Evolutionary conservation across 2,888 invertebrate species (phyloP).

Genomic region (Cataglyphis livida): DNA sequence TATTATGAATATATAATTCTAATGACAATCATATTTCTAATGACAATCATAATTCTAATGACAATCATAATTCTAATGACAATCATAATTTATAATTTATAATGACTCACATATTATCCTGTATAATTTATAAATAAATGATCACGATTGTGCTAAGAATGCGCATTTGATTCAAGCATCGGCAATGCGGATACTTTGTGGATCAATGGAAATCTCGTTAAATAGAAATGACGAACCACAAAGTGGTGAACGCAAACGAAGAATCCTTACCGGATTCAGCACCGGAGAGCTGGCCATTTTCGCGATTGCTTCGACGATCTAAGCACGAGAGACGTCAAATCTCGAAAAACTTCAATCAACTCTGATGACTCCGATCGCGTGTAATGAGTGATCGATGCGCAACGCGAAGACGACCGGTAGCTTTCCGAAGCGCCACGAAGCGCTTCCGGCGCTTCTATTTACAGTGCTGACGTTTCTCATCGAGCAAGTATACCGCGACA

Average conservation of each 20-base stretch:
- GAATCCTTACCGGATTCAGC: slow-evolving; percentile 82
- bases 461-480: slow-evolving; percentile 79
- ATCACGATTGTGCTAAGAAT: neutral
- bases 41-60: neutral
- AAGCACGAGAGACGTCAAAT: neutral
- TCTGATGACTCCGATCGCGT: neutral
- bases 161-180: neutral
- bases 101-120: too few species aligned
- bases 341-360: neutral
- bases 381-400: slow-evolving; percentile 41
- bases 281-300: slow-evolving; percentile 81
- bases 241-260: neutral
- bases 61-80: neutral
- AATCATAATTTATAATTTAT: neutral
- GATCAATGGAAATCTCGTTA: slow-evolving; percentile 59
- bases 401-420: slow-evolving; percentile 62
- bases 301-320: neutral
- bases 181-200: slow-evolving; percentile 54
- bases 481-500: slow-evolving; percentile 36
- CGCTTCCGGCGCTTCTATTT: slow-evolving; percentile 78
- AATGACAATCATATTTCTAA: neutral
- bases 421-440: slow-evolving; percentile 49
- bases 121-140: neutral
- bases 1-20: neutral
- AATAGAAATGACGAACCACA: neutral